These are phyloP conservation scores for Aurelia aurita complex sp. Pacific DNA, from an alignment of 30 jellyfish, hydroid and myxozoan genomes.

Conservation along the genomic window DNA sequence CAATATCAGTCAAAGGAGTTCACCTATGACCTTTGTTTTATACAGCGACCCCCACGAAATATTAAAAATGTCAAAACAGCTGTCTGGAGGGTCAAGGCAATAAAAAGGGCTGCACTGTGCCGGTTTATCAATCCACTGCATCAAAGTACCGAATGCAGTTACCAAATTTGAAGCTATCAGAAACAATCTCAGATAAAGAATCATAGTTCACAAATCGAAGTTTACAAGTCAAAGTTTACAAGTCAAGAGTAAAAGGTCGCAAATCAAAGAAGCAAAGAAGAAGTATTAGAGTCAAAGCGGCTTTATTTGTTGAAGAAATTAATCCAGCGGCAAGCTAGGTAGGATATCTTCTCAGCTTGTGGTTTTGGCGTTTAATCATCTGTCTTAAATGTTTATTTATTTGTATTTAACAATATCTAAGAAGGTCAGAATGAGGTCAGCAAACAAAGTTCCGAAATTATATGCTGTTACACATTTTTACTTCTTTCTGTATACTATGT, in stretches of 20 bases:
- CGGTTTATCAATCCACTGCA: no score
- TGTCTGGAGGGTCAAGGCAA: conserved; percentile 1
- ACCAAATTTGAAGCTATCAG: no score
- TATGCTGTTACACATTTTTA: no score
- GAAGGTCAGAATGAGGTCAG: no score
- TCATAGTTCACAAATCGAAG: background rate
- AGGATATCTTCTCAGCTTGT: conserved; percentile 12
- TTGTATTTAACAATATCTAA: no score
- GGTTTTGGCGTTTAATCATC: background rate
- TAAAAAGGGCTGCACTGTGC: background rate
- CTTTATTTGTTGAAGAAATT: background rate
- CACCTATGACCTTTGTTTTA: conserved; percentile 7
- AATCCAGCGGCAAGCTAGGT: conserved; percentile 1
- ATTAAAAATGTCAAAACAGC: conserved; percentile 11
- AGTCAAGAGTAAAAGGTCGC: background rate
- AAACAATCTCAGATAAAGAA: background rate
- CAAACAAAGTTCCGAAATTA: no score
- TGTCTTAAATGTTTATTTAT: no score
- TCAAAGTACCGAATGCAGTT: no score
- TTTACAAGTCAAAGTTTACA: background rate
- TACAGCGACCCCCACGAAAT: background rate
- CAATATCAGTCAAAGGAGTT: background rate
- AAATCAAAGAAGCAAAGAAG: background rate
- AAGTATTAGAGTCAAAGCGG: background rate
- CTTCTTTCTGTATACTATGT: no score